Conservation (phyloP, 2,888 invertebrate genomes). For the Stratiomys singularior region DNA sequence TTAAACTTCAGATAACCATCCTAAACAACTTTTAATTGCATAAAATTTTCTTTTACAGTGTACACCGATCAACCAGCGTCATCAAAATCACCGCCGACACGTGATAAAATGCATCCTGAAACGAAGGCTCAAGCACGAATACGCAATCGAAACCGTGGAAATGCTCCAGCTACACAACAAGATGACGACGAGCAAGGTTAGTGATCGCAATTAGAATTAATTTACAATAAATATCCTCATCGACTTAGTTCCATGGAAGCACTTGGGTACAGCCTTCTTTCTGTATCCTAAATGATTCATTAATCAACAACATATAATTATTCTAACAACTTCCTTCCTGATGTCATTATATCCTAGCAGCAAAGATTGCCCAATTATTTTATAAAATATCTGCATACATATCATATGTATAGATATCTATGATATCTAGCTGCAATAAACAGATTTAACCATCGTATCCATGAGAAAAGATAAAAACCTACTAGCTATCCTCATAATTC, state of each 20-base stretch:
- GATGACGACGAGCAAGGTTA: slow-evolving; percentile 56
- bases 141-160: slow-evolving; percentile 60
- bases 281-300: background rate
- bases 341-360: slow-evolving; percentile 15
- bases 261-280: background rate
- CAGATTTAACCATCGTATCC: background rate
- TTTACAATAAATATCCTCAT: background rate
- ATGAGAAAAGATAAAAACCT: background rate
- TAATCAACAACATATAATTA: slow-evolving; percentile 16
- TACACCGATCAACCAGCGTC: slow-evolving; percentile 78
- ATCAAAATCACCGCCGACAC: slow-evolving; percentile 81
- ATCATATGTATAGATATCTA: background rate
- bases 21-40: no score
- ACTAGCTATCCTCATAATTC: slow-evolving; percentile 17
- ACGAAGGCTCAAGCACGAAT: slow-evolving; percentile 74
- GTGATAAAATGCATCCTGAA: slow-evolving; percentile 81
- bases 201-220: slow-evolving; percentile 34
- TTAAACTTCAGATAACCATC: no score
- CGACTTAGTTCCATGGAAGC: no score
- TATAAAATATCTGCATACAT: slow-evolving; percentile 24
- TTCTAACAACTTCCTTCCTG: slow-evolving; percentile 33
- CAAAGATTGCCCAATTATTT: slow-evolving; percentile 37
- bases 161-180: slow-evolving; percentile 52
- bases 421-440: background rate
- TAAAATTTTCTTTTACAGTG: slow-evolving; percentile 64